Evolutionary conservation across 2,888 invertebrate genomes (phyloP), one percentile per base, ranked within the genome.

Genomic region (Plemyria rubiginata): DNA sequence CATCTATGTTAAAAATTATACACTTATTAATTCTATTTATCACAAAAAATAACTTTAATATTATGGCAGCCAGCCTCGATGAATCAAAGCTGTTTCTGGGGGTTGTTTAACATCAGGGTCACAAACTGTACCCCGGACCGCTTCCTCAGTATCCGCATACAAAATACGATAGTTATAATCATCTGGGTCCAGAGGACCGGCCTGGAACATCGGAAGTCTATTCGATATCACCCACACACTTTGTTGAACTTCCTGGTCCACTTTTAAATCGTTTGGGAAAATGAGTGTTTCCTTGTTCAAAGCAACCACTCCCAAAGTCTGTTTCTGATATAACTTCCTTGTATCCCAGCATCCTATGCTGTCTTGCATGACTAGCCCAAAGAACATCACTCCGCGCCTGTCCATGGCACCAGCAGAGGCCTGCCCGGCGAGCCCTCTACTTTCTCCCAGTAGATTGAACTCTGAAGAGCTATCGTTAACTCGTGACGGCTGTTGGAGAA

Each of bases 311-410:
- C 94, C 96, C 16, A 95, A 85, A 71, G 95, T 95, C 8, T 87
- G 87, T 36, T 94, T 93, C 45, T 87, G 91, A 76, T 96, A 96
- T 0, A 95, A 94, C 72, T 96, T 96, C 0, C 92, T 91, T 0
- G 95, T 95, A 74, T 97, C 95, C 97, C 97, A 97, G 76, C 97
- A 97, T 48, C 95, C 96, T 0, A 97, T 87, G 13, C 95, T 94
- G 76, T 97, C 96, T 60, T 94, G 93, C 54, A 95, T 95, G 0
- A 97, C 96, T 80, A 96, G 93, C 79, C 97, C 97, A 78, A 94
- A 97, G 82, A 95, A 97, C 94, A 97, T 95, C 0, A 97, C 94
- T 0, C 96, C 96, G 67, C 94, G 93, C 43, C 93, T 89, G 67
- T 96, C 96, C 71, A 97, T 95, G 3, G 94, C 95, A 0, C 96